Percentiles rank a stretch among this genome's conserved stretches.
Evolutionary conservation across 2,797 vertebrate genomes (phyloP).

Genomic region (Vultur gryphus): DNA sequence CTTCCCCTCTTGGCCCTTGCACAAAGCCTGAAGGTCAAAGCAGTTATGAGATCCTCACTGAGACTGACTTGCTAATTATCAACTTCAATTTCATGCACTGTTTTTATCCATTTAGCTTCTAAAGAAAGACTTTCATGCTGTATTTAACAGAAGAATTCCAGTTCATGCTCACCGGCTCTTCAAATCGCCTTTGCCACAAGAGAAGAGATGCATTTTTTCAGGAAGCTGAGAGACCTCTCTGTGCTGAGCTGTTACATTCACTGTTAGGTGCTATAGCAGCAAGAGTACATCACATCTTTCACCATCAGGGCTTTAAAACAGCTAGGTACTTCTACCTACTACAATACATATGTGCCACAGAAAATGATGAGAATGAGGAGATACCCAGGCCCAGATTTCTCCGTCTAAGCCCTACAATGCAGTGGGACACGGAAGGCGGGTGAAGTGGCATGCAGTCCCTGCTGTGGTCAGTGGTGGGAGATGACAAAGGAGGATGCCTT

Average conservation of each 20-base stretch:
- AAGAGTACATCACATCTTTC: not conserved
- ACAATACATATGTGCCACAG: not conserved
- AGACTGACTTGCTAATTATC: conserved; percentile 16
- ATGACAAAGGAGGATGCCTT: not conserved
- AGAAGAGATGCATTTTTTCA: not conserved
- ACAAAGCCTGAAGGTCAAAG: conserved; percentile 5
- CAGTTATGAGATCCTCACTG: not conserved
- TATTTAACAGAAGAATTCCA: conserved; percentile 13
- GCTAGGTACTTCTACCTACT: not conserved
- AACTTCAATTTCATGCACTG: conserved; percentile 27
- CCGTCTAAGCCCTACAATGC: not conserved
- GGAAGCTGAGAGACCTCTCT: not conserved
- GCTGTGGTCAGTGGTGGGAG: not conserved
- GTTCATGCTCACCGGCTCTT: not conserved
- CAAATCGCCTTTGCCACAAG: not conserved
- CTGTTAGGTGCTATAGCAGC: not conserved
- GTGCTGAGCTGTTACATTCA: not conserved
- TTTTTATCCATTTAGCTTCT: conserved; percentile 47
- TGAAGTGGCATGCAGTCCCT: not conserved
- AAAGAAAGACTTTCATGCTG: conserved; percentile 28
- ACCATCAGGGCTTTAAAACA: not conserved
- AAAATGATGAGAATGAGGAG: not conserved
- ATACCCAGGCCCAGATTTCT: not conserved
- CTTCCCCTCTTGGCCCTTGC: not conserved
- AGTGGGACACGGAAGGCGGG: accelerated